Evolutionary conservation across 2,797 vertebrate species (phyloP), one percentile per base, ranked within the genome.

Genomic region (Etheostoma perlongum): DNA sequence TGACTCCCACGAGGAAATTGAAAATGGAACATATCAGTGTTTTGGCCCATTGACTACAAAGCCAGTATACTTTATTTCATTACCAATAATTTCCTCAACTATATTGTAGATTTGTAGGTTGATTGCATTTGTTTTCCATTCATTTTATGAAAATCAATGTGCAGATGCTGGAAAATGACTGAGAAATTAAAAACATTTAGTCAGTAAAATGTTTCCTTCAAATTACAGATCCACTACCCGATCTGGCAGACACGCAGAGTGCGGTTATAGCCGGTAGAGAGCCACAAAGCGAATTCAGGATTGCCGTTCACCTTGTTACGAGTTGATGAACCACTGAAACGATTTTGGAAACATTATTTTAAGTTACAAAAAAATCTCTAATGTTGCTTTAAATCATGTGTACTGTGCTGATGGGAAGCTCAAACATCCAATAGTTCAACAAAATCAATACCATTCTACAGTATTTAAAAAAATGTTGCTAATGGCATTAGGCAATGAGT

Each of bases 41-140:
- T 64, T 62, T 6, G 18, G 6, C 5, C 27, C 48, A 21, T 60
- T 73, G 19, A 36, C 46, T 19, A 52, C 9, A 63, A 53, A 67
- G 53, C 6, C 0, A 54, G 0, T 48, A 12, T 7, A 23, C 12
- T 60, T 60, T 27, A 44, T 58, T 55, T 40, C 7, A 57, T 13
- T 4, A 14, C 13, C 7, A 48, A 27, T 6, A 1, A 21, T 48
- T 71, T 62, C 16, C 36, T 75, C 14, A 1, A 68, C 21, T 60
- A 23, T 36, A 18, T 72, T 19, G 40, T 48, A 33, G 13, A 36
- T 66, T 62, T 61, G n/a, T 12, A 46, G 4, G 63, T 9, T 16
- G 7, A 74, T 71, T 4, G 30, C 51, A 59, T 66, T 68, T 59
- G 13, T 46, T 67, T 62, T 42, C 11, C 44, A 57, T 16, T 61